Conservation (phyloP, 2,797 vertebrate species). For the Pantherophis vulpinus region DNA sequence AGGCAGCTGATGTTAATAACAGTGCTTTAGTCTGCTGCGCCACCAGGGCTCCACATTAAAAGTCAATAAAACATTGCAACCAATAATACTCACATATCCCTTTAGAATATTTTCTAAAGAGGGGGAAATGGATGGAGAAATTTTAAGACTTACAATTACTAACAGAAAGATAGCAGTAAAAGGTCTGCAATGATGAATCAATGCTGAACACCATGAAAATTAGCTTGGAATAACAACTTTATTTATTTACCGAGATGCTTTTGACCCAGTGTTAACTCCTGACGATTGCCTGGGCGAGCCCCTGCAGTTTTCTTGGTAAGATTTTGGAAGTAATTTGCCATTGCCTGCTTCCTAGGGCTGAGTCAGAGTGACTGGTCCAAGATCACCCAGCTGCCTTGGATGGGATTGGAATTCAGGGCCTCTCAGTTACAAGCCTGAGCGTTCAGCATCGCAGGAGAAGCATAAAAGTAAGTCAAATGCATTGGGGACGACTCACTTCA, state of each 20-base stretch:
- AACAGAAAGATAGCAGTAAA: neutral
- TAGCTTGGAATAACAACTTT: neutral
- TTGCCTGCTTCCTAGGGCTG: neutral
- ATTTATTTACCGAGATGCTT: neutral
- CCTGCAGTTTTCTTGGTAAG: neutral
- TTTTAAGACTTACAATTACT: neutral
- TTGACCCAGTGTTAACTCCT: neutral
- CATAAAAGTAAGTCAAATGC: neutral
- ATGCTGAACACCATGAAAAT: neutral
- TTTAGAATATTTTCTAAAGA: neutral
- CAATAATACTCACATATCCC: neutral
- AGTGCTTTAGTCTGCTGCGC: too few relatives aligned
- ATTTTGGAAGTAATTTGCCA: neutral
- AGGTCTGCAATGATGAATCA: neutral
- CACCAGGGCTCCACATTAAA: neutral
- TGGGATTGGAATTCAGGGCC: neutral
- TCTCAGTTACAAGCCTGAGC: neutral
- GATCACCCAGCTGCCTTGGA: neutral
- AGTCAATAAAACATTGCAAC: neutral
- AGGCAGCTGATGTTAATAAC: too few relatives aligned
- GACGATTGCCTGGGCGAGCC: neutral
- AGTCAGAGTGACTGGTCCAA: neutral
- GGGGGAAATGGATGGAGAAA: neutral
- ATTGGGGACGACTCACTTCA: neutral
- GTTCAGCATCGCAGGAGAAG: neutral